Base-by-base conservation (phyloP, 2,888 invertebrate genomes). In the Mamestra brassicae region DNA sequence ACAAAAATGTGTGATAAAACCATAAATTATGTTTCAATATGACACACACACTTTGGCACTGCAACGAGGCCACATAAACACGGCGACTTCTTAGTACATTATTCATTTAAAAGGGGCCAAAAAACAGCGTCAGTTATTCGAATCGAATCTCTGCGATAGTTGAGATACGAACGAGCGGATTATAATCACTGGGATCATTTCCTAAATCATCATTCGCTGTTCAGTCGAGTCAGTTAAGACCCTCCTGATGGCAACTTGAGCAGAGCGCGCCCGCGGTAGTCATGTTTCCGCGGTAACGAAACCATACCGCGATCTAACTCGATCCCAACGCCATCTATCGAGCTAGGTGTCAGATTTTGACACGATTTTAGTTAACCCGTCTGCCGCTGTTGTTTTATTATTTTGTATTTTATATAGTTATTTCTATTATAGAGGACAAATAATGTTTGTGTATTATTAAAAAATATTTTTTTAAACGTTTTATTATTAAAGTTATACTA, bases 191-290 rank as follows among this genome's bases (percentile, higher is more conserved):
- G 13, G 67, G 88, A 92, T 93, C 93, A 94, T 93, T 71, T 94
- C 94, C 93, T 4, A 66, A 26, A 2, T 95, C 96, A 96, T 96
- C 96, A 96, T 86, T 90, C 96, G 93, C 96, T 95, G 95, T 95
- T 95, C 95, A 96, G 95, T 96, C 95, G 95, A 96, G 96, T 96
- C 95, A 96, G 96, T 95, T 95, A 95, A 95, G 95, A 96, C 95
- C 95, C 90, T 87, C 34, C 93, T 93, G 94, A 94, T 93, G 94
- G 93, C 94, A 91, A 85, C 10, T 1, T 2, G 0, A 0, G 0
- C 4, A 1, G 0, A 0, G 10, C 6, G 5, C 52, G 38, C 26
- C 45, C 34, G 26, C 15, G 0, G 36, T 61, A 42, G 83, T 85
- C 84, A 76, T 64, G 74, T 60, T 70, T 71, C 62, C 26, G 45